These are phyloP conservation scores for Clarias laeviceps DNA, from an alignment of 2,797 vertebrate species.

Conservation along the genomic window DNA sequence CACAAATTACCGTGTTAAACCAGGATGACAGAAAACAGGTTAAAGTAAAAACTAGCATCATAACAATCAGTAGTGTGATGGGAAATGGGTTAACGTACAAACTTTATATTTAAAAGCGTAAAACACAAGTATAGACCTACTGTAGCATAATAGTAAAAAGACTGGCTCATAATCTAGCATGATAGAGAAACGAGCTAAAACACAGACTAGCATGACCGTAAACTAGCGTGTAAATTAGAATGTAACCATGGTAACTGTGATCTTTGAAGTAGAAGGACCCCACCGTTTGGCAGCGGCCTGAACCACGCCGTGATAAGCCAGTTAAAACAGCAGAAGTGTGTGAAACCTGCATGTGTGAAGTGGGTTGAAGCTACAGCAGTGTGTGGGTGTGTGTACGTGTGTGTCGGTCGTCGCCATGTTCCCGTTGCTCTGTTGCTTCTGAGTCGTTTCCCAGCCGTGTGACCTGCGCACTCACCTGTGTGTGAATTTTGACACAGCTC, in stretches of 20 bases:
- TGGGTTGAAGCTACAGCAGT: neutral
- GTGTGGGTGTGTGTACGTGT: neutral
- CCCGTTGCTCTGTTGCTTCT: neutral
- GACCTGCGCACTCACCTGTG: slow-evolving; percentile 40
- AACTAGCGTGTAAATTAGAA: neutral
- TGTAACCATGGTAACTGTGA: neutral
- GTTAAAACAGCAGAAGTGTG: slow-evolving; percentile 20
- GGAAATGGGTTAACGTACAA: too few relatives aligned
- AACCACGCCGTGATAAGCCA: neutral
- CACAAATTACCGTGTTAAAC: neutral
- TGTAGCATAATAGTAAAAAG: neutral
- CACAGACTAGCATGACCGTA: neutral
- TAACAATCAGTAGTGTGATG: neutral
- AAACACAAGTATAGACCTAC: neutral
- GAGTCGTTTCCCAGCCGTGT: slow-evolving; percentile 7
- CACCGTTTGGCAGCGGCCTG: neutral
- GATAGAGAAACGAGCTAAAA: neutral
- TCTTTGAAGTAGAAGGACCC: neutral
- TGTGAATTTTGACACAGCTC: slow-evolving; percentile 76
- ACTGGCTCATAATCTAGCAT: too few relatives aligned
- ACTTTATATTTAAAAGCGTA: too few relatives aligned
- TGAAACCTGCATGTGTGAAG: neutral
- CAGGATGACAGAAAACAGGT: neutral
- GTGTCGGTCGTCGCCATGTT: neutral
- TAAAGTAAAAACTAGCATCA: neutral